Conservation (phyloP, 2,888 invertebrate genomes). For the Hyposoter didymator region DNA sequence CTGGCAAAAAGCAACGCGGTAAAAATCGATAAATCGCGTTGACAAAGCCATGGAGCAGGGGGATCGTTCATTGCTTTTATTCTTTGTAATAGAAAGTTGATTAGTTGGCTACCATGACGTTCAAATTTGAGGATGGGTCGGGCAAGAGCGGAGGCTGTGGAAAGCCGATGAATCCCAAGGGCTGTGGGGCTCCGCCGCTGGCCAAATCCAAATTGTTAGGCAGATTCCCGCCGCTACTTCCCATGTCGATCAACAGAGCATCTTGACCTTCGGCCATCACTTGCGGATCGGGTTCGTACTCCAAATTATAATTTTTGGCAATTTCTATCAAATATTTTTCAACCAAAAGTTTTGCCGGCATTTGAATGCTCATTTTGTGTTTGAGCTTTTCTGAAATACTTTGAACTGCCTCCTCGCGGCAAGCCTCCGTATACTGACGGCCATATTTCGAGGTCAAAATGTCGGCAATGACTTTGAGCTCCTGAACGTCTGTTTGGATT, state of each 20-base stretch:
- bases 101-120: slow-evolving; percentile 71
- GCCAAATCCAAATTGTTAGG: slow-evolving; percentile 87
- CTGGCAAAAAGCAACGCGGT: too few relatives aligned
- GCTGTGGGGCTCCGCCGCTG: slow-evolving; percentile 86
- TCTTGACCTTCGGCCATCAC: slow-evolving; percentile 91
- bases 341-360: slow-evolving; percentile 97
- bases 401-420: slow-evolving; percentile 91
- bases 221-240: slow-evolving; percentile 74
- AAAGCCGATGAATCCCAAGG: slow-evolving; percentile 93
- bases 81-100: too few relatives aligned
- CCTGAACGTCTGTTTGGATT: slow-evolving; percentile 93
- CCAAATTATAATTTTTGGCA: slow-evolving; percentile 97
- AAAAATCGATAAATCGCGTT: too few relatives aligned
- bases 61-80: too few relatives aligned
- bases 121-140: slow-evolving; percentile 81
- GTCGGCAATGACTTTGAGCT: slow-evolving; percentile 92
- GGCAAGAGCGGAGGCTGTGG: slow-evolving; percentile 90
- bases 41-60: too few relatives aligned
- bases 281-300: slow-evolving; percentile 97
- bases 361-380: slow-evolving; percentile 96
- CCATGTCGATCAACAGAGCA: slow-evolving; percentile 80
- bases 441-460: slow-evolving; percentile 97
- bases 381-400: slow-evolving; percentile 96
- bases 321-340: slow-evolving; percentile 98
- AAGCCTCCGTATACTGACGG: slow-evolving; percentile 95